Evolutionary conservation across 2,113 vertebrate species (phyloP).

Genomic region (Poeciliopsis prolifica): DNA sequence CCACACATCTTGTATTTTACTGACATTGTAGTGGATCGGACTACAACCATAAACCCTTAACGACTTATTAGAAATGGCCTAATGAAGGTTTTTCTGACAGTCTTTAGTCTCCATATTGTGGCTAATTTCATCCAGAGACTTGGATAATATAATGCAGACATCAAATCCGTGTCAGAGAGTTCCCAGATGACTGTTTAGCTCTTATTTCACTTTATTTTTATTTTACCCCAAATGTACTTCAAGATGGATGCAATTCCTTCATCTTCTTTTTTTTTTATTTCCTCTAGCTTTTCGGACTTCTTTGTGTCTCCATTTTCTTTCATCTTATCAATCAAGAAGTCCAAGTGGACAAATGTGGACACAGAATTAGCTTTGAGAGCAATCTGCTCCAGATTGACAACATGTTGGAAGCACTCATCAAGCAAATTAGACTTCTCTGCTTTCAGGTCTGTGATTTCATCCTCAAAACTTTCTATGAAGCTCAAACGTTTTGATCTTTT

Average conservation of each 20-base stretch:
- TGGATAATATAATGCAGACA: not conserved
- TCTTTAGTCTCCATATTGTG: not conserved
- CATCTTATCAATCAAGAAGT: slow-evolving; percentile 14
- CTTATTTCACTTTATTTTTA: not conserved
- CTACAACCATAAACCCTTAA: not conserved
- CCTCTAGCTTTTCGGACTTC: not conserved
- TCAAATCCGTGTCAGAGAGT: not conserved
- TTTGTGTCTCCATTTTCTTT: not conserved
- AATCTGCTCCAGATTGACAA: slow-evolving; percentile 11
- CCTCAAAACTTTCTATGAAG: not conserved
- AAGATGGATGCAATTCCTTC: not conserved
- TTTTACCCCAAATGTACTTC: not conserved
- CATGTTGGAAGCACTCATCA: slow-evolving; percentile 7
- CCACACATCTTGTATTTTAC: not conserved
- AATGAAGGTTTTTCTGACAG: not conserved
- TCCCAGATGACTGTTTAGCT: not conserved
- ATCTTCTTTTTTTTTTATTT: not conserved
- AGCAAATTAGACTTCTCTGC: not conserved
- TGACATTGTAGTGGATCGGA: not conserved
- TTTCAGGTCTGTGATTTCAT: not conserved
- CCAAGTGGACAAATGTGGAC: slow-evolving; percentile 1
- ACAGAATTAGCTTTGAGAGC: not conserved
- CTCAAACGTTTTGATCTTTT: not conserved
- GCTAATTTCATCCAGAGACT: not conserved
- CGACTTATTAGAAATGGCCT: not conserved